Base-by-base conservation (phyloP, 1,140 invertebrate genomes). In the Oreohelix idahoensis region DNA sequence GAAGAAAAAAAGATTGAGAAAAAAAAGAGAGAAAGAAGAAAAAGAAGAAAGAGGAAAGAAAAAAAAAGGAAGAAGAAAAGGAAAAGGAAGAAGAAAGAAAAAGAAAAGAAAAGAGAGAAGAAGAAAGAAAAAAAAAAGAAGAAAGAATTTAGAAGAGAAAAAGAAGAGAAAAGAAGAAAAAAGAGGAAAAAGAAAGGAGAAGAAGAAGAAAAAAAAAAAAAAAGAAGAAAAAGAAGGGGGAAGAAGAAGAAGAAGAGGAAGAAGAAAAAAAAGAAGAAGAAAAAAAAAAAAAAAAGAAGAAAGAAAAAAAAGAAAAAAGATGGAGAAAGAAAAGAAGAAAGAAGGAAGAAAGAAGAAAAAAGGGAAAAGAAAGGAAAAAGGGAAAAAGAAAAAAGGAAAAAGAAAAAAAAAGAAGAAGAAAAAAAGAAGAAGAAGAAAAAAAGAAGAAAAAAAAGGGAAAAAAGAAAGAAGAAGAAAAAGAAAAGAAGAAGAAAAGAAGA, bases 361-460 rank as follows among this genome's bases (percentile, higher is more conserved):
- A 4, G 32, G 38, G 69, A 26, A 71, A n/a, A 35, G 23, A n/a
- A 39, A 71, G 23, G 23, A 71, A 10, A 39, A 71, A 26, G 32
- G 32, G 32, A n/a, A 71, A 26, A 71, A n/a, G n/a, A 35, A n/a
- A 39, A 71, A 39, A 35, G 32, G 4, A 39, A 71, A 26, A 26
- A 71, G 32, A n/a, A 71, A 4, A n/a, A 71, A 26, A 39, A 32
- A 4, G 4, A 71, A 26, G 69, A 71, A 26, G 69, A 71, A 11
- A 71, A 71, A 23, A n/a, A 71, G 23, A 35, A 35, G 69, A 23
- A 35, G 69, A 23, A 71, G 69, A 71, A 71, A n/a, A 36, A 71
- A 4, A n/a, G 23, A 26, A n/a, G 29, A 17, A 35, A n/a, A 71
- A n/a, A 71, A 20, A 13, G 69, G n/a, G 32, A 23, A 35, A 35